Percentiles rank a stretch among this genome's conserved stretches.
phyloP scores from a whole-genome alignment of 2,888 invertebrate species.

The Trichogramma dendrolimi region DNA sequence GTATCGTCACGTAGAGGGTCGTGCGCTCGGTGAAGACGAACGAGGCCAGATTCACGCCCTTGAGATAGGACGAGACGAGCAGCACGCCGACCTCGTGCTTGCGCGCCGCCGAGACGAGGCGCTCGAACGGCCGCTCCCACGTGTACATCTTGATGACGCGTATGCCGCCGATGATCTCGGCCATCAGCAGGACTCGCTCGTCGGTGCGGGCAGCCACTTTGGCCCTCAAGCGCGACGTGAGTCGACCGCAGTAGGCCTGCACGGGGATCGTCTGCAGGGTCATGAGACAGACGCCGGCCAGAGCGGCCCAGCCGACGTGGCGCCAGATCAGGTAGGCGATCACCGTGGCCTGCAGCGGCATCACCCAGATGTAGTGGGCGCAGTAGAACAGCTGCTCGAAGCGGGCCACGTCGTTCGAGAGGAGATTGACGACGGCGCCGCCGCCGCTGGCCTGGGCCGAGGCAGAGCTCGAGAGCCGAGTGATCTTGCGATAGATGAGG shows the following conservation, averaged over 20 bases:
- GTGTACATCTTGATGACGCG: conserved; percentile 84
- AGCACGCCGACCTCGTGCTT: conserved; percentile 70
- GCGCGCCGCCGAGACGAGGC: conserved; percentile 63
- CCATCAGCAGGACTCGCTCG: conserved; percentile 73
- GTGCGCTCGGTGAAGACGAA: conserved; percentile 82
- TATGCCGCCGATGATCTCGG: conserved; percentile 74
- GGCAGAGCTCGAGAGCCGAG: conserved; percentile 50
- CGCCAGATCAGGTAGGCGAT: conserved; percentile 61
- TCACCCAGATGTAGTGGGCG: conserved; percentile 76
- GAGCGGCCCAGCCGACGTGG: conserved; percentile 56
- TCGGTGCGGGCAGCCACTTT: conserved; percentile 60
- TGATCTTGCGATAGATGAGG: conserved; percentile 69
- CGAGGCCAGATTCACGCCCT: conserved; percentile 61
- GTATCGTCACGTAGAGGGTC: conserved; percentile 75
- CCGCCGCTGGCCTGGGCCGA: conserved; percentile 49
- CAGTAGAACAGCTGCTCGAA: conserved; percentile 70
- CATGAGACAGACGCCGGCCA: conserved; percentile 62
- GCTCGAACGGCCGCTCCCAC: conserved; percentile 76
- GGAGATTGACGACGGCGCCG: conserved; percentile 77
- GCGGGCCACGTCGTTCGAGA: conserved; percentile 81
- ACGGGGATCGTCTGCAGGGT: conserved; percentile 55
- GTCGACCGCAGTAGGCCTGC: conserved; percentile 55
- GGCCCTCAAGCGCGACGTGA: conserved; percentile 51
- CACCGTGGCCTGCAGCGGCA: conserved; percentile 69
- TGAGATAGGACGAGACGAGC: conserved; percentile 63